These are phyloP conservation scores for Gonioctena quinquepunctata DNA, from an alignment of 1,140 invertebrate species.

Conservation along the genomic window DNA sequence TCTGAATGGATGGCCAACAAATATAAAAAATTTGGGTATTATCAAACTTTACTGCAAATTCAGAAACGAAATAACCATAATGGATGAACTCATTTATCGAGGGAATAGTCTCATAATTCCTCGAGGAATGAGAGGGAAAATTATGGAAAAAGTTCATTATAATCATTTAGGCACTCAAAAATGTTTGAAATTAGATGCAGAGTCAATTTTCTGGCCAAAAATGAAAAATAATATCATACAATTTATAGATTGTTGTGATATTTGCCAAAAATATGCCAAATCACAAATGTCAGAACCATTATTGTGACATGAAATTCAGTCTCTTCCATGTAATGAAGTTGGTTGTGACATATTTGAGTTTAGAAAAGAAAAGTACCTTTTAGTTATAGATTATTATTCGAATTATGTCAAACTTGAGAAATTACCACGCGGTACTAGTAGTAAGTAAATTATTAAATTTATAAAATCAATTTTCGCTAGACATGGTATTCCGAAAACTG, in stretches of 20 bases:
- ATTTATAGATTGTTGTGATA: constrained; percentile 51
- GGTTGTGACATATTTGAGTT: constrained; percentile 47
- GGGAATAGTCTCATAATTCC: constrained; percentile 37
- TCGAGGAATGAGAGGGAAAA: constrained; percentile 44
- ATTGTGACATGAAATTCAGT: constrained; percentile 45
- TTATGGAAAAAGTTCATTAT: constrained; percentile 53
- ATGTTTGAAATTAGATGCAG: constrained; percentile 37
- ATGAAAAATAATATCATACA: constrained; percentile 56
- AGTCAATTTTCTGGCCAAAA: constrained; percentile 28
- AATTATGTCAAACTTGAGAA: constrained; percentile 45
- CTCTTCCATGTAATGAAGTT: constrained; percentile 47
- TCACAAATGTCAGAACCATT: constrained; percentile 39
- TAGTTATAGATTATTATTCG: constrained; percentile 52
- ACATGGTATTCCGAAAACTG: constrained; percentile 49
- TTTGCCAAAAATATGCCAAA: constrained; percentile 48
- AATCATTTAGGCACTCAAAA: constrained; percentile 56
- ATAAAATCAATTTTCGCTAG: constrained; percentile 40
- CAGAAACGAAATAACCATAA: no score
- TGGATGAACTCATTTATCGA: neutral
- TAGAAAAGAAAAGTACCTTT: constrained; percentile 43
- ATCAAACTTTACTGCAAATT: neutral
- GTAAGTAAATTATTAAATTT: neutral
- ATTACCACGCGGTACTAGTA: neutral
- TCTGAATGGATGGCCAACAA: constrained; percentile 51
- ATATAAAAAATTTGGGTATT: neutral